A percentile compares a stretch with the other conserved stretches of the same genome.
phyloP scores from a whole-genome alignment of 2,888 invertebrate species.

The Sinhomidia bicolor region DNA sequence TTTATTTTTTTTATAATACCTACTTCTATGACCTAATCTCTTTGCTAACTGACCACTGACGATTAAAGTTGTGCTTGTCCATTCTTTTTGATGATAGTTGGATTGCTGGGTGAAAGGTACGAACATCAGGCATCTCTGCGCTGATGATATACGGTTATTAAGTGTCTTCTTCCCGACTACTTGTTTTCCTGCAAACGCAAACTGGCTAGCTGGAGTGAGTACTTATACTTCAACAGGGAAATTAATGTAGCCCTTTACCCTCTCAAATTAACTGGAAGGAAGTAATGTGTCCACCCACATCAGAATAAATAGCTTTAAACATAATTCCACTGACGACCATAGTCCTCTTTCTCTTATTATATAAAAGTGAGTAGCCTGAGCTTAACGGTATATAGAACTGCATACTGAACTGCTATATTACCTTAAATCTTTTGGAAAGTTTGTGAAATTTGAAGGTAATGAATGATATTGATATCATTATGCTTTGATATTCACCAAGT shows the following conservation, averaged over 20 bases:
- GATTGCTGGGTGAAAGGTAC: not conserved
- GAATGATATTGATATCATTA: too few relatives aligned
- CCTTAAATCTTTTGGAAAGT: too few relatives aligned
- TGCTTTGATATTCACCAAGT: too few relatives aligned
- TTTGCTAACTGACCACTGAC: not conserved
- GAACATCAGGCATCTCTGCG: too few relatives aligned
- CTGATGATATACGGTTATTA: constrained; percentile 31
- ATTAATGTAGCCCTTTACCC: constrained; percentile 65
- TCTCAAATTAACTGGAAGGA: constrained; percentile 51
- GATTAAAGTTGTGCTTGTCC: not conserved
- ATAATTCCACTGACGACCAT: not conserved
- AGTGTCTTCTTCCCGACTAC: not conserved
- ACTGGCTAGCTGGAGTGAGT: not conserved
- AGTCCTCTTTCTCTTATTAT: not conserved
- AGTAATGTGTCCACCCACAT: constrained; percentile 78
- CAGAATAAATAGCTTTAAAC: constrained; percentile 78
- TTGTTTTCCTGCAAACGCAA: constrained; percentile 22
- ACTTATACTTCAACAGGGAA: constrained; percentile 41
- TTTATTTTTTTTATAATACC: too few relatives aligned
- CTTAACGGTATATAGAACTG: not conserved
- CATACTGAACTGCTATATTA: too few relatives aligned
- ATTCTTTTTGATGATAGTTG: too few relatives aligned
- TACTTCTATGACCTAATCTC: not conserved
- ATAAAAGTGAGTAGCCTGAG: not conserved
- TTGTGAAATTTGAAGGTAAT: too few relatives aligned